Evolutionary conservation across 2,888 invertebrate species (phyloP), one percentile per base, ranked within the genome.

Genomic region (Stramonita haemastoma): DNA sequence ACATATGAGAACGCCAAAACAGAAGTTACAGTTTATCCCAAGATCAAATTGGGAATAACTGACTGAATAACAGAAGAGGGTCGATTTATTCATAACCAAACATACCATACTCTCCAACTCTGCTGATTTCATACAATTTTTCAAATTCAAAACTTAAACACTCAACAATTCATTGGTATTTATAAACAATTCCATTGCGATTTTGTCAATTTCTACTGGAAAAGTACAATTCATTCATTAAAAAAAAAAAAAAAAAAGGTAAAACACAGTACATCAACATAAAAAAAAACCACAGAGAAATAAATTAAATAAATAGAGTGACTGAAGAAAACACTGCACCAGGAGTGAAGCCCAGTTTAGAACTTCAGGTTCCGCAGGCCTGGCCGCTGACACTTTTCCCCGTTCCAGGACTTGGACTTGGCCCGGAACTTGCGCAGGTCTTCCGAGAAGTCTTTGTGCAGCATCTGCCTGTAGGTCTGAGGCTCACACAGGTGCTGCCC

Each of bases 381-480:
- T 1, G 93, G 91, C 79, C 94, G 91, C 26, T 90, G 90, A 26
- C 91, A 66, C 90, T 92, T 92, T 34, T 93, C 93, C 79, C 93
- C 92, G 57, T 94, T 94, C 96, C 96, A 96, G 0, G 97, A 97
- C 96, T 98, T 98, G 93, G 98, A 97, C 95, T 98, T 98, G 93
- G 97, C 97, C 83, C 98, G 97, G 95, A 98, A 98, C 92, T 97
- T 97, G 88, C 97, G 97, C 89, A 98, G 96, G 91, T 98, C 97
- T 6, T 97, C 97, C 90, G 97, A 97, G 95, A 98, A 98, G 87
- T 97, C 97, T 0, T 98, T 98, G 95, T 99, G 98, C 91, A 97
- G 95, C 99, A 99, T 99, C 89, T 98, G 97, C 73, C 97, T 97
- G 96, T 99, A 98, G 0, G 97, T 97, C 86, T 97, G 96, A 0